phyloP scores from a whole-genome alignment of 23 tunicate species.

The Trididemnum miniatum region DNA sequence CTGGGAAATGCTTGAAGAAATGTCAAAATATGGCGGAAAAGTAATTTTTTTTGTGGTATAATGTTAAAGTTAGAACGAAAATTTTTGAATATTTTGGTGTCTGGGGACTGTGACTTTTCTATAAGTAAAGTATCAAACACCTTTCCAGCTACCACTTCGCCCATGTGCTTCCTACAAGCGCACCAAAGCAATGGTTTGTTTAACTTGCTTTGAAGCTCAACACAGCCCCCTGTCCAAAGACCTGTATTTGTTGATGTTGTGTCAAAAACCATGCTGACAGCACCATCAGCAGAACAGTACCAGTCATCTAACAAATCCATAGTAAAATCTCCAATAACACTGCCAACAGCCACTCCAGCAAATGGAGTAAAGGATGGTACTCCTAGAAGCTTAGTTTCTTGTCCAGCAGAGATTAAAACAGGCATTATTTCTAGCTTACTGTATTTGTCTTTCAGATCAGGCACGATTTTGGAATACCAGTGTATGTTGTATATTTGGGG shows the following conservation, averaged over 20 bases:
- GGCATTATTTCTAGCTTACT: no score
- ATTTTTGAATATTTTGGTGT: no score
- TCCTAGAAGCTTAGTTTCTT: background rate
- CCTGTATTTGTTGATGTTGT: slow-evolving; percentile 1
- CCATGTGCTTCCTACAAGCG: background rate
- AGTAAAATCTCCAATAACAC: background rate
- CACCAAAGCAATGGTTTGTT: no score
- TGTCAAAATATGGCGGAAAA: no score
- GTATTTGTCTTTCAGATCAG: slow-evolving; percentile 11
- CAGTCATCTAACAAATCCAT: background rate
- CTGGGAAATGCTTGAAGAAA: background rate
- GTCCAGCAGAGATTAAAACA: no score
- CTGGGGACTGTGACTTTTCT: background rate
- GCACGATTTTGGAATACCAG: background rate
- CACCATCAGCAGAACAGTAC: slow-evolving; percentile 14
- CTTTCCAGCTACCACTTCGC: background rate
- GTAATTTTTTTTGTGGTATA: background rate
- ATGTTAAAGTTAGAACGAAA: no score
- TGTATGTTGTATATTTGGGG: slow-evolving; percentile 15
- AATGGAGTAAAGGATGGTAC: background rate
- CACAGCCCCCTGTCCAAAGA: no score
- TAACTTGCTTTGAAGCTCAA: no score
- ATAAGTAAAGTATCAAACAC: background rate
- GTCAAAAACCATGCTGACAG: slow-evolving; percentile 23
- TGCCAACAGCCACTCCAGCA: background rate